Percentiles rank a stretch among this genome's conserved stretches.
These are phyloP conservation scores for Goniozus legneri DNA, from an alignment of 1,140 invertebrate genomes.

Conservation along the genomic window DNA sequence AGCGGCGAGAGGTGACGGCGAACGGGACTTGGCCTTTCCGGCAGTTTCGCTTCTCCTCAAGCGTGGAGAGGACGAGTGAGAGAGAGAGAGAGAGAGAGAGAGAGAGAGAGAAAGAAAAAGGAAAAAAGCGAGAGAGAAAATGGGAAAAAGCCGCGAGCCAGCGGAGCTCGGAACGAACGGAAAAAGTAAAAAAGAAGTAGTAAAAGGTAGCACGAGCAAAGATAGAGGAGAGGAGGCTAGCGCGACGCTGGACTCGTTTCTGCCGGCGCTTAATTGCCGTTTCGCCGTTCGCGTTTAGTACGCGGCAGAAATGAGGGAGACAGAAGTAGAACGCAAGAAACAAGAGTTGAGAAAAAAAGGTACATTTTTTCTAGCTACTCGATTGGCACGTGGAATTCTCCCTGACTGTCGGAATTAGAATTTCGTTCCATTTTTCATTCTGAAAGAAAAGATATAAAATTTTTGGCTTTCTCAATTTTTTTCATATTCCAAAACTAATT, in stretches of 20 bases:
- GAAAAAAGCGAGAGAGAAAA: not conserved
- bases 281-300: slow-evolving; percentile 17
- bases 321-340: no score
- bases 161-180: not conserved
- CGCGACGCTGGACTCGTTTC: not conserved
- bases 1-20: slow-evolving; percentile 1
- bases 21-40: slow-evolving; percentile 16
- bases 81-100: not conserved
- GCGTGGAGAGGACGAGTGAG: not conserved
- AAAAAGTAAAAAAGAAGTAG: not conserved
- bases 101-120: no score
- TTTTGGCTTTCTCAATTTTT: no score
- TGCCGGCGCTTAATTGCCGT: slow-evolving; percentile 18
- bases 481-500: no score
- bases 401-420: no score
- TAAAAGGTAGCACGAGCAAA: not conserved
- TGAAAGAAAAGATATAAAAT: no score
- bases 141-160: slow-evolving; percentile 6
- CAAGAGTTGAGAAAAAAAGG: no score
- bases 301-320: no score
- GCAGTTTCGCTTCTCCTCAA: slow-evolving; percentile 15
- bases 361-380: no score
- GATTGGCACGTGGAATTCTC: no score
- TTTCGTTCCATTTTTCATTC: no score
- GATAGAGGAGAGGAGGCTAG: not conserved